These are phyloP conservation scores for Polymixis flavicincta DNA, from an alignment of 2,888 invertebrate genomes.

Conservation along the genomic window DNA sequence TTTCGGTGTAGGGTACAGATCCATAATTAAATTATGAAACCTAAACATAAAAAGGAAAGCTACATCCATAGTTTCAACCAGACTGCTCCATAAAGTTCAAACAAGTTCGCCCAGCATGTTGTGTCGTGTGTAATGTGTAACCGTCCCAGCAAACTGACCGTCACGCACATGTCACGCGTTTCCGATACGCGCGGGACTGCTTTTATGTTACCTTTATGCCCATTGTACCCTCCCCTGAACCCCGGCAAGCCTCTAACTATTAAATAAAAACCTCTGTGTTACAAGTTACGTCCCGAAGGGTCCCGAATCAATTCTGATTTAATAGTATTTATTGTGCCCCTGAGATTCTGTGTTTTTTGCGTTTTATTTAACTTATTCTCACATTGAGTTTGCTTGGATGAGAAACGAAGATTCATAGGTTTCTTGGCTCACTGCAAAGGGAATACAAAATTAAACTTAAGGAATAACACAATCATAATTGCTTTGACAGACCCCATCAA, in stretches of 20 bases:
- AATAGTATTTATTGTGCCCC: conserved; percentile 51
- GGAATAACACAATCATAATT: neutral
- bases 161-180: conserved; percentile 62
- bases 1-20: too few relatives aligned
- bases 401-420: neutral
- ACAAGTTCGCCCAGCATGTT: conserved; percentile 43
- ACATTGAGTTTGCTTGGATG: neutral
- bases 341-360: conserved; percentile 24
- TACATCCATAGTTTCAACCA: conserved; percentile 22
- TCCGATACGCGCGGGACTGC: conserved; percentile 54
- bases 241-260: conserved; percentile 49
- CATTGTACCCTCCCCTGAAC: conserved; percentile 47
- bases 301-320: conserved; percentile 52
- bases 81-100: conserved; percentile 38
- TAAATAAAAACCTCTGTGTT: conserved; percentile 57
- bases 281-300: conserved; percentile 47
- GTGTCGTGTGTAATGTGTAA: conserved; percentile 41
- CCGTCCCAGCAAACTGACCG: conserved; percentile 52
- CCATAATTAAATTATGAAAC: conserved; percentile 7
- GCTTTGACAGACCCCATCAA: neutral
- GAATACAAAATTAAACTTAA: neutral
- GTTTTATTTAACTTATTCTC: neutral
- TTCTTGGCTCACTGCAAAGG: neutral
- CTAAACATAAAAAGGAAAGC: conserved; percentile 10
- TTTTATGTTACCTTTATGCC: conserved; percentile 52